These are phyloP conservation scores for Aurelia aurita DNA, from an alignment of 30 jellyfish, hydroid and myxozoan genomes.

Conservation along the genomic window DNA sequence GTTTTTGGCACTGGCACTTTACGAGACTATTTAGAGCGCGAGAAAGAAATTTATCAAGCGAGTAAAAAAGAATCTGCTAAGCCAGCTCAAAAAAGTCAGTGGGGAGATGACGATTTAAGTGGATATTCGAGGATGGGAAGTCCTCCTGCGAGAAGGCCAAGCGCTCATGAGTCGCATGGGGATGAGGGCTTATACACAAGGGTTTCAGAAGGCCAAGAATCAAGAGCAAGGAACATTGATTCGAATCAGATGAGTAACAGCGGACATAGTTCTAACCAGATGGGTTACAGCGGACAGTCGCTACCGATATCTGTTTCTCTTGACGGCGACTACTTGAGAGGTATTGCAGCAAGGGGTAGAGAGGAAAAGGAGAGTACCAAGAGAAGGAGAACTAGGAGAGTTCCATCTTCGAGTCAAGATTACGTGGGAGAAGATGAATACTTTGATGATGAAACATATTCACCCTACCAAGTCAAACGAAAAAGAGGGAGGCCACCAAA, in stretches of 20 bases:
- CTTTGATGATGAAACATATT: too few species aligned
- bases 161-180: neutral
- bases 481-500: slow-evolving; percentile 39
- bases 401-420: too few species aligned
- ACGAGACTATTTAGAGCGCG: slow-evolving; percentile 1
- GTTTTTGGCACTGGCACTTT: neutral
- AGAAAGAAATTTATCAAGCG: neutral
- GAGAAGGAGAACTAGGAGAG: neutral
- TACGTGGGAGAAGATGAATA: too few species aligned
- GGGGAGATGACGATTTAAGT: too few species aligned
- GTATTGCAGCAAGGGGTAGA: slow-evolving; percentile 47
- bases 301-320: slow-evolving; percentile 38
- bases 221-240: neutral
- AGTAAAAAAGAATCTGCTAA: neutral
- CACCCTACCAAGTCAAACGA: slow-evolving; percentile 4
- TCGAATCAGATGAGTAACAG: neutral
- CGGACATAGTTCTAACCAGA: neutral
- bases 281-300: slow-evolving; percentile 5
- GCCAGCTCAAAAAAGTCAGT: neutral
- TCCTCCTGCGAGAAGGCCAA: neutral
- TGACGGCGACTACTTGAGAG: slow-evolving; percentile 16
- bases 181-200: neutral
- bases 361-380: slow-evolving; percentile 7
- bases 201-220: neutral
- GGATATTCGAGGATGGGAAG: neutral